These are phyloP conservation scores for Eulemur rufifrons DNA, from an alignment of 2,113 vertebrate genomes.

Conservation along the genomic window DNA sequence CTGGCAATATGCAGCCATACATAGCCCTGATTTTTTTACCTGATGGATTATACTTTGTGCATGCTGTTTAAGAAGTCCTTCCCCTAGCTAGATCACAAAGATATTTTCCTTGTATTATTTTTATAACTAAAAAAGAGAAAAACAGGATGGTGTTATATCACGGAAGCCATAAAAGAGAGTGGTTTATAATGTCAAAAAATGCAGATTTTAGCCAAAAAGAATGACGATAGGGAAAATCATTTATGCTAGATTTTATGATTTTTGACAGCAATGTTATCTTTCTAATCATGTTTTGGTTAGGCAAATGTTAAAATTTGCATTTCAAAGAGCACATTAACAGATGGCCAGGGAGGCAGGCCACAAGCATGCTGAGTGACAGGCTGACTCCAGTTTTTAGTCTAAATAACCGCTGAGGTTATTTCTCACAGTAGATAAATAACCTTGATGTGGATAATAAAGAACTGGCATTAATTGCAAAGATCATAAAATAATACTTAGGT, in stretches of 20 bases:
- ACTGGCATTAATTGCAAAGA: background rate
- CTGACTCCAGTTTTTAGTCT: background rate
- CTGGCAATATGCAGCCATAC: background rate
- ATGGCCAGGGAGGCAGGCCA: background rate
- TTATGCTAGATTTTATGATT: slow-evolving; percentile 28
- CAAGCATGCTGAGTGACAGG: background rate
- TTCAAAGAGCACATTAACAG: slow-evolving; percentile 24
- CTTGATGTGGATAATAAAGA: slow-evolving; percentile 24
- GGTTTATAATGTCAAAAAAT: slow-evolving; percentile 25
- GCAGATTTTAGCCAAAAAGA: slow-evolving; percentile 39
- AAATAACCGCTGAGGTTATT: slow-evolving; percentile 30
- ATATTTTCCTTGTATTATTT: slow-evolving; percentile 39
- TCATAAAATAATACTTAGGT: background rate
- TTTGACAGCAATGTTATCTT: slow-evolving; percentile 29
- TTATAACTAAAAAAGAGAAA: slow-evolving; percentile 39
- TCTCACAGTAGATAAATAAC: slow-evolving; percentile 2
- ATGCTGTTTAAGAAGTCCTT: slow-evolving; percentile 16
- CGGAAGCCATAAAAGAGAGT: slow-evolving; percentile 3
- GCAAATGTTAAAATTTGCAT: slow-evolving; percentile 52
- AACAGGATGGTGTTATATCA: background rate
- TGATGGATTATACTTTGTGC: background rate
- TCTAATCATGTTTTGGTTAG: slow-evolving; percentile 25
- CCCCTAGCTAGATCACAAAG: background rate
- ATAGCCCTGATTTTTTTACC: background rate
- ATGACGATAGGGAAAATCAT: background rate